Base-by-base conservation (phyloP, 1,140 invertebrate genomes). In the Apolygus lucorum region DNA sequence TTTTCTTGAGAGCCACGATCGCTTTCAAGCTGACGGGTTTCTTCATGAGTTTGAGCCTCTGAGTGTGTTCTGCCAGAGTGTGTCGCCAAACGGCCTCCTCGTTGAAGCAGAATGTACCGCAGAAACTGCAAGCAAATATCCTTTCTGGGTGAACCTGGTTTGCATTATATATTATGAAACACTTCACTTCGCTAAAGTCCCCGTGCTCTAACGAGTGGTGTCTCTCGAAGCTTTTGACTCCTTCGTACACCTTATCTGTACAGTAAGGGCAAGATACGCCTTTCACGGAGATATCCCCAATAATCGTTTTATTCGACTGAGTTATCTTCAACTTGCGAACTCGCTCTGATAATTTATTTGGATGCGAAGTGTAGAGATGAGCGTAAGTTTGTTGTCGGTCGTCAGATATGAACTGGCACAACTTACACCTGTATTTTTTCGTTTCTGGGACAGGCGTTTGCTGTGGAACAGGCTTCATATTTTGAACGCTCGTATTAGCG, bases 241-340 rank as follows among this genome's bases (percentile, higher is more conserved):
- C 54, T 22, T 59, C 54, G 22, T 59, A 59, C 8, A 59, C 54
- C 22, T 59, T 59, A 22, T 59, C 54, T 14, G 22, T 17, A 22
- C 54, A 59, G 22, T 59, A 59, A 17, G 54, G 54, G 54, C 54
- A 59, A 21, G 54, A 59, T 22, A 59, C 22, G 22, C 11, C 54
- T 11, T 13, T 21, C 13, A 59, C 54, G 4, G 22, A 22, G 8
- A 59, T 4, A 22, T 59, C 54, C 22, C 54, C 54, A 11, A 4
- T 8, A 22, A 59, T 22, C 8, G 8, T 49, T 11, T 8, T 49
- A 11, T 49, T 49, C 2, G 54, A 4, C 4, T 42, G 4, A 8
- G 34, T 17, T 42, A 42, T 17, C 17, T 4, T 17, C 17, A 4
- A 8, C 34, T 42, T 4, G 34, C 34, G 34, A 42, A 42, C 34